A percentile compares a stretch with the other conserved stretches of the same genome.
These are phyloP conservation scores for Nomada hirtipes DNA, from an alignment of 2,888 invertebrate genomes.

Conservation along the genomic window DNA sequence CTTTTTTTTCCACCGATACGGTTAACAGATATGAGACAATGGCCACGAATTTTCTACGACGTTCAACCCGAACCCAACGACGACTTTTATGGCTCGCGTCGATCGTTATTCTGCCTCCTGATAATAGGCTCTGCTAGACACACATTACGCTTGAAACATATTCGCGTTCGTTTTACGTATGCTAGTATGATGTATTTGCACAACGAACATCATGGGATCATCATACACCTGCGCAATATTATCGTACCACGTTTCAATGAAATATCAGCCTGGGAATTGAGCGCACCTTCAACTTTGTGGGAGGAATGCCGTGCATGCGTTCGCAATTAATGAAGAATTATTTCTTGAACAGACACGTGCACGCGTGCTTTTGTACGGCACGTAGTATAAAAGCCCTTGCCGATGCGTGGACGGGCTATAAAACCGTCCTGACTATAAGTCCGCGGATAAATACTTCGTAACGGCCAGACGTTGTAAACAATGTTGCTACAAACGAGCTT, in stretches of 20 bases:
- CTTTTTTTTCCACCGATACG: conserved; percentile 51
- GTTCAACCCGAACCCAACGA: conserved; percentile 21
- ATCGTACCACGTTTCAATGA: conserved; percentile 18
- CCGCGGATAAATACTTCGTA: conserved; percentile 69
- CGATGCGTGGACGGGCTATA: conserved; percentile 61
- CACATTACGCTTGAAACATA: conserved; percentile 10
- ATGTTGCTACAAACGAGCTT: conserved; percentile 70
- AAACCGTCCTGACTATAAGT: conserved; percentile 69
- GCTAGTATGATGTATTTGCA: not conserved
- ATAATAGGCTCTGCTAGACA: conserved; percentile 6
- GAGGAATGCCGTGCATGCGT: conserved; percentile 19
- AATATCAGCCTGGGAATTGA: conserved; percentile 66
- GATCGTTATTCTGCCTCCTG: conserved; percentile 25
- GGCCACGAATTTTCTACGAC: conserved; percentile 31
- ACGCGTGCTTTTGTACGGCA: conserved; percentile 44
- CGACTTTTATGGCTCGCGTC: conserved; percentile 53
- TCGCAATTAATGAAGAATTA: conserved; percentile 65
- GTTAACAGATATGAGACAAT: conserved; percentile 56
- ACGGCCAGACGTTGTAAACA: conserved; percentile 70
- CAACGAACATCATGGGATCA: not conserved
- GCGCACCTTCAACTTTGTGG: conserved; percentile 9
- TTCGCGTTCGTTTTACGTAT: not conserved
- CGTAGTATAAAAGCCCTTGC: conserved; percentile 46
- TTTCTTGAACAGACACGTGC: conserved; percentile 43
- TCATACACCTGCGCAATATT: conserved; percentile 16